Evolutionary conservation across 2,888 invertebrate genomes (phyloP).

Genomic region (Tenthredo mesomela): DNA sequence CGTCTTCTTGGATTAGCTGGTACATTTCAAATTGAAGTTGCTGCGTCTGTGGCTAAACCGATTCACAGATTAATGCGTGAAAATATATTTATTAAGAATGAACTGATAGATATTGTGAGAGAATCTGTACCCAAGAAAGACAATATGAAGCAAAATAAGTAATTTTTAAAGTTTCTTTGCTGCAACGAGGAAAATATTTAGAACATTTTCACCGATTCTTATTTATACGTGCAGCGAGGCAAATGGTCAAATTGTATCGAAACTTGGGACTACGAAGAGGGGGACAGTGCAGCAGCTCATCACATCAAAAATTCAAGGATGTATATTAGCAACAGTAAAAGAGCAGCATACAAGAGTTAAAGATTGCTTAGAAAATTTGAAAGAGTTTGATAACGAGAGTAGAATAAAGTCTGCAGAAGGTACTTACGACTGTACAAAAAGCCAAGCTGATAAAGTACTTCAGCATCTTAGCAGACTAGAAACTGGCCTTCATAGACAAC

Average conservation of each 20-base stretch:
- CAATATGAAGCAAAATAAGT: constrained; percentile 57
- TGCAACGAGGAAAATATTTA: not conserved
- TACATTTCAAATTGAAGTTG: constrained; percentile 66
- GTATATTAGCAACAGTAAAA: constrained; percentile 59
- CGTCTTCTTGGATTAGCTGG: constrained; percentile 63
- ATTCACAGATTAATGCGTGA: constrained; percentile 68
- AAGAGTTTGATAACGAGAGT: constrained; percentile 51
- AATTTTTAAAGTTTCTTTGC: constrained; percentile 1
- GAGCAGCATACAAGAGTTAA: constrained; percentile 52
- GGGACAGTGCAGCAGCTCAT: constrained; percentile 57
- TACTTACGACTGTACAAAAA: not conserved
- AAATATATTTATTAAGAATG: constrained; percentile 68
- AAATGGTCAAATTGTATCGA: not conserved
- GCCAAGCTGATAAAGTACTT: constrained; percentile 19
- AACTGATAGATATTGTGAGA: constrained; percentile 60
- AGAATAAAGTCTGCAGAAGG: constrained; percentile 38
- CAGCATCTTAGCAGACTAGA: constrained; percentile 58
- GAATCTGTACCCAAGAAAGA: constrained; percentile 55
- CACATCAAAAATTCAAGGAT: constrained; percentile 61
- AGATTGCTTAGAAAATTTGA: constrained; percentile 51
- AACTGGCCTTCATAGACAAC: constrained; percentile 63
- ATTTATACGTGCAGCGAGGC: not conserved
- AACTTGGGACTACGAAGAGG: not conserved
- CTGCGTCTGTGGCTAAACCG: constrained; percentile 60
- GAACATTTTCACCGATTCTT: not conserved